Base-by-base conservation (phyloP, 1,140 invertebrate species). In the Dreissena polymorpha region DNA sequence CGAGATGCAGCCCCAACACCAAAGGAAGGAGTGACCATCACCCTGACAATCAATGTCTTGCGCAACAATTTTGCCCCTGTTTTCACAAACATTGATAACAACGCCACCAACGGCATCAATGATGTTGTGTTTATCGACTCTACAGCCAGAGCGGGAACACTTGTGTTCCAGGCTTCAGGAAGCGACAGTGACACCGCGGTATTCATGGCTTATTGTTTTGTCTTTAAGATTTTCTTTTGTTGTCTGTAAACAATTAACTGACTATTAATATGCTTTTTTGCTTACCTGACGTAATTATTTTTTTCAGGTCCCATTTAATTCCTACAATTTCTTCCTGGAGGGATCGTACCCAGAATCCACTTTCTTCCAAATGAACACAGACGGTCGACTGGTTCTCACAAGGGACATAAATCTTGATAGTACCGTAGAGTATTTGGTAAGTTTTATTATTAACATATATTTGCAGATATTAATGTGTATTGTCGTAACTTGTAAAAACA, bases 61-160 rank as follows among this genome's bases (percentile, higher is more conserved):
- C 73, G 90, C 12, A 91, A 91, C 79, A 29, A 57, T 6, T 78
- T 86, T 50, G 49, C 86, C 57, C 90, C 90, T n/a, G 83, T 86
- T 16, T 87, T 91, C 75, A 81, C 76, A 55, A 87, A 87, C 55
- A 16, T 65, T 23, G 25, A 50, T 5, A 84, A 80, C 63, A 50
- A n/a, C 49, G 70, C 53, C 0, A 65, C 60, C 7, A 81, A 89
- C 55, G 50, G 79, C 18, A 39, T 39, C 23, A 27, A 50, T 5
- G 84, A 80, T 55, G 27, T n/a, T 49, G 70, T 53, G 0, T 55
- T 55, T 3, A 81, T 90, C 55, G 50, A 82, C 18, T 86, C 89
- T 79, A 81, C 80, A 10, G 51, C 53, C 25, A 10, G 18, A 13
- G 60, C 69, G 13, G 75, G 78, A 3, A 85, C 53, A 18, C 72